phyloP scores from a whole-genome alignment of 2,797 vertebrate species.

The Esox masquinongy region DNA sequence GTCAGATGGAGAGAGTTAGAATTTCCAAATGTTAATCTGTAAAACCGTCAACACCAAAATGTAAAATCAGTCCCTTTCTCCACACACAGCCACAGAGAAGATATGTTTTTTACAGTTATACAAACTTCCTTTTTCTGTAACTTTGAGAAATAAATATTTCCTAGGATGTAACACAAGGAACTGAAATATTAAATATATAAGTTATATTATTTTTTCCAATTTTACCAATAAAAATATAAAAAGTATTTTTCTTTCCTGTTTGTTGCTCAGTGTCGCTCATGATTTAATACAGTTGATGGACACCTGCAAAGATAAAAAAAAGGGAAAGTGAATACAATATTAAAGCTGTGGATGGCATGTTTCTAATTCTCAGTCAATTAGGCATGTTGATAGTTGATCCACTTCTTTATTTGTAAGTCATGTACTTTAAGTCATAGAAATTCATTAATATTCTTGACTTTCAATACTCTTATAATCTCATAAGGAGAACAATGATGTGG shows the following conservation, averaged over 20 bases:
- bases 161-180: conserved; percentile 54
- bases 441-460: not conserved
- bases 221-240: conserved; percentile 27
- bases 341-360: conserved; percentile 15
- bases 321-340: conserved; percentile 48
- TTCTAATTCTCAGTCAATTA: not conserved
- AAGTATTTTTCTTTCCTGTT: not conserved
- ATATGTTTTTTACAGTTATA: conserved; percentile 54
- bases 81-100: conserved; percentile 51
- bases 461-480: not conserved
- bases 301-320: conserved; percentile 48
- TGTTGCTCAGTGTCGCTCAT: conserved; percentile 39
- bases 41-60: conserved; percentile 68
- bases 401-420: not conserved
- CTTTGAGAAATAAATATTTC: conserved; percentile 61
- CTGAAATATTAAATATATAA: conserved; percentile 32
- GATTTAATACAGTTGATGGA: conserved; percentile 52
- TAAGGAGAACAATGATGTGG: not conserved
- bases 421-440: conserved; percentile 15
- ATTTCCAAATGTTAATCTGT: conserved; percentile 77
- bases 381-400: not conserved
- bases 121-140: conserved; percentile 64
- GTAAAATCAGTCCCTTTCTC: conserved; percentile 67
- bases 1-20: conserved; percentile 78
- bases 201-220: no score